Conservation (phyloP, 2,888 invertebrate genomes). For the Stenoptilia bipunctidactyla region DNA sequence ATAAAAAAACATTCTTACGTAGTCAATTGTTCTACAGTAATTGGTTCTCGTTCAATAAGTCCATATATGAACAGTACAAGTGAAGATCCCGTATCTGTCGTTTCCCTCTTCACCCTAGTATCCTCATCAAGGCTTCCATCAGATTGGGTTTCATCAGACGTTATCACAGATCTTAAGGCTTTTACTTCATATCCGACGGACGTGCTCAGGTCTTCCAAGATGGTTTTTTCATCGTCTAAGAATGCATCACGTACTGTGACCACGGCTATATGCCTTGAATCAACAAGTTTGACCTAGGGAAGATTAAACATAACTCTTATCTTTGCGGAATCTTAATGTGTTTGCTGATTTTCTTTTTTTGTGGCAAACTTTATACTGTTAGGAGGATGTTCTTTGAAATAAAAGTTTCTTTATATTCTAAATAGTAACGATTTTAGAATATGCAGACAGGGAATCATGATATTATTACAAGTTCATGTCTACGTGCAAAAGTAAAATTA, state of each 20-base stretch:
- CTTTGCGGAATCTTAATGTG: conserved; percentile 3
- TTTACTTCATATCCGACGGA: conserved; percentile 50
- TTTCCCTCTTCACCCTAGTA: conserved; percentile 24
- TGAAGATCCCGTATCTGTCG: conserved; percentile 24
- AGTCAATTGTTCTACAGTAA: conserved; percentile 32
- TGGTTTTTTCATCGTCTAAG: conserved; percentile 39
- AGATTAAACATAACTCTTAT: conserved; percentile 11
- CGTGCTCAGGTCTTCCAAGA: conserved; percentile 33
- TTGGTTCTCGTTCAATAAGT: conserved; percentile 35
- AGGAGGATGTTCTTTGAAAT: too few relatives aligned
- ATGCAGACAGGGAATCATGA: too few relatives aligned
- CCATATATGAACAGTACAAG: conserved; percentile 51
- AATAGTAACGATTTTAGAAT: too few relatives aligned
- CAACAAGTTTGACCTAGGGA: conserved; percentile 56
- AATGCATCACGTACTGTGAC: conserved; percentile 45
- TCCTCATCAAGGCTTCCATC: conserved; percentile 15
- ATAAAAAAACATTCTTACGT: conserved; percentile 26
- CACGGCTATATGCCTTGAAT: conserved; percentile 46
- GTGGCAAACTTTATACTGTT: too few relatives aligned
- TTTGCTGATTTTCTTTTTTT: background rate
- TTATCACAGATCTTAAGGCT: conserved; percentile 42
- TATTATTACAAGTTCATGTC: too few relatives aligned
- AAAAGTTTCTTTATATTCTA: too few relatives aligned
- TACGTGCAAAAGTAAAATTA: too few relatives aligned
- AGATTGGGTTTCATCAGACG: conserved; percentile 26